Conservation (phyloP, 2,888 invertebrate species). For the Apamea epomidion region DNA sequence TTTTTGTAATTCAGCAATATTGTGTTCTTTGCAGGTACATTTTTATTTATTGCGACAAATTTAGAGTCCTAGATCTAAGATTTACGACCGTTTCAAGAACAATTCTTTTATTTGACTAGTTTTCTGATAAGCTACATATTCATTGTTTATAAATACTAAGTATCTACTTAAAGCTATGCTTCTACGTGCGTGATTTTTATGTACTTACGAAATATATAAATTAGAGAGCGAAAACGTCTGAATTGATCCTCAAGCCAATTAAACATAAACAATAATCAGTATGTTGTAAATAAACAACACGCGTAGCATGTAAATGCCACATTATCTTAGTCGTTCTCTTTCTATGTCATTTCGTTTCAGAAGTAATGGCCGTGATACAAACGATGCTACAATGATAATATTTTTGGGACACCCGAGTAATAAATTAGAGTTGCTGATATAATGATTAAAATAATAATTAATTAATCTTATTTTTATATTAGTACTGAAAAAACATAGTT, state of each 20-base stretch:
- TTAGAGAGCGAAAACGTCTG: slow-evolving; percentile 25
- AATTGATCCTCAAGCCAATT: slow-evolving; percentile 53
- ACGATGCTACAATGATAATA: slow-evolving; percentile 37
- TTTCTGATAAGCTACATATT: slow-evolving; percentile 19
- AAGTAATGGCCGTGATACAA: slow-evolving; percentile 51
- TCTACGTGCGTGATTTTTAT: slow-evolving; percentile 46
- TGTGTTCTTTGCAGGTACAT: background rate
- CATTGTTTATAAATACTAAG: slow-evolving; percentile 23
- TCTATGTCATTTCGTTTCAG: slow-evolving; percentile 44
- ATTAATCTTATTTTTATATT: background rate
- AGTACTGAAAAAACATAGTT: background rate
- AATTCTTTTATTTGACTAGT: background rate
- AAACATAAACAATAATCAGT: slow-evolving; percentile 63
- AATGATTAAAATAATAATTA: slow-evolving; percentile 17
- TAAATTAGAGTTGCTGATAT: slow-evolving; percentile 18
- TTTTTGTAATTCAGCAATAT: too few relatives aligned
- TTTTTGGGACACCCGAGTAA: slow-evolving; percentile 35
- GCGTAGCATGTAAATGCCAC: slow-evolving; percentile 64
- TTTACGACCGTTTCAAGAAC: slow-evolving; percentile 11
- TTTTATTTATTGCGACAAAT: background rate
- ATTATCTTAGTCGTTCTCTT: slow-evolving; percentile 56
- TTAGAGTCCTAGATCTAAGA: slow-evolving; percentile 3
- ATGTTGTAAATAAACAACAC: slow-evolving; percentile 64
- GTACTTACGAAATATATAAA: slow-evolving; percentile 40
- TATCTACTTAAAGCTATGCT: slow-evolving; percentile 34